Conservation (phyloP, 2,888 invertebrate species). For the Habroteleia sp. region DNA sequence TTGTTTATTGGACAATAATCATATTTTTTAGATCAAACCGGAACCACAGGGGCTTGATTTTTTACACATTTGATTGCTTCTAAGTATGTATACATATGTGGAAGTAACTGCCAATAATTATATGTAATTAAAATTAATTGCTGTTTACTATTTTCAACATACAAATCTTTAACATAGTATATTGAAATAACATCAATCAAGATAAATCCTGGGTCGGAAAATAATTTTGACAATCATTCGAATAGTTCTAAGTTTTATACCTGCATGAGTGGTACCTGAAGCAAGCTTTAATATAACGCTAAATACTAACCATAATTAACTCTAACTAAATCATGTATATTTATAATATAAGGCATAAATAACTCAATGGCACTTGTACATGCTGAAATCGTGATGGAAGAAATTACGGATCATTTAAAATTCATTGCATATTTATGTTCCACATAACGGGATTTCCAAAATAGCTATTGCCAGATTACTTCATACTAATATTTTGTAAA, state of each 20-base stretch:
- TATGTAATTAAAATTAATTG: slow-evolving; percentile 35
- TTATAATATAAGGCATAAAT: no score
- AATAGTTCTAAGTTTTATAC: background rate
- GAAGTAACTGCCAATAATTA: slow-evolving; percentile 13
- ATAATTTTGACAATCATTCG: background rate
- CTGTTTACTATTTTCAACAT: slow-evolving; percentile 22
- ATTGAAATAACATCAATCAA: slow-evolving; percentile 52
- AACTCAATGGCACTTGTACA: no score
- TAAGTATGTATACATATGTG: slow-evolving; percentile 47
- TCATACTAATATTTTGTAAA: no score
- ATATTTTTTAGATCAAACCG: slow-evolving; percentile 29
- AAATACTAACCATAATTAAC: slow-evolving; percentile 34
- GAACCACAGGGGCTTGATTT: slow-evolving; percentile 35
- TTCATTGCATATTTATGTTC: no score
- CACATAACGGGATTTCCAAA: no score
- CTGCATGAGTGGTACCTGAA: slow-evolving; percentile 24
- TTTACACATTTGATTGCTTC: slow-evolving; percentile 53
- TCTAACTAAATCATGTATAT: no score
- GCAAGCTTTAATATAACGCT: slow-evolving; percentile 6
- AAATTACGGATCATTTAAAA: no score
- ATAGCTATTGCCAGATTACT: no score
- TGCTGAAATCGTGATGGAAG: no score
- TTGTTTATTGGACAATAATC: slow-evolving; percentile 24
- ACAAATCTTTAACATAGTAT: slow-evolving; percentile 22
- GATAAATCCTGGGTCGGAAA: slow-evolving; percentile 40